Conservation (phyloP, 2,888 invertebrate species). For the Drosophila quasianomalipes region DNA sequence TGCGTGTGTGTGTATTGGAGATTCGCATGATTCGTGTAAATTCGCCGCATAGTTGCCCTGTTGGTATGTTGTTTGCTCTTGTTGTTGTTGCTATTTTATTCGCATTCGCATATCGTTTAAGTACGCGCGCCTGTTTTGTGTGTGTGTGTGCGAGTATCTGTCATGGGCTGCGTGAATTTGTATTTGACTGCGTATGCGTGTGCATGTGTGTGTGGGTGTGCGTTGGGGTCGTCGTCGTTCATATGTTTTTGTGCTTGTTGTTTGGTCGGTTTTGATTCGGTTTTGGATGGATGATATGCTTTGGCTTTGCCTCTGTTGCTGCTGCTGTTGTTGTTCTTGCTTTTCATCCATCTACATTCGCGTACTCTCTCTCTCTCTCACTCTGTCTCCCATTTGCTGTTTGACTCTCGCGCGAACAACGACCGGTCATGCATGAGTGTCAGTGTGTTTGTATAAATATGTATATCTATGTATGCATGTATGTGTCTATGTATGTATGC, state of each 20-base stretch:
- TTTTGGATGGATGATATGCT: conserved; percentile 83
- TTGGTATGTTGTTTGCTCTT: conserved; percentile 60
- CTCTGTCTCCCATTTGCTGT: conserved; percentile 40
- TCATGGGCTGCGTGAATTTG: conserved; percentile 37
- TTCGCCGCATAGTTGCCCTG: conserved; percentile 77
- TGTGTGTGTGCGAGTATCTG: conserved; percentile 36
- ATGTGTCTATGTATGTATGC: conserved; percentile 37
- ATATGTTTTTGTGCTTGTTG: conserved; percentile 72
- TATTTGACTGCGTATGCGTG: conserved; percentile 35
- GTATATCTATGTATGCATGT: conserved; percentile 25
- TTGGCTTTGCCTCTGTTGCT: conserved; percentile 54
- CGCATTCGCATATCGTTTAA: conserved; percentile 79
- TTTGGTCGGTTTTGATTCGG: conserved; percentile 83
- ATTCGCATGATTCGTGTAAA: conserved; percentile 83
- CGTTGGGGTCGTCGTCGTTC: conserved; percentile 66
- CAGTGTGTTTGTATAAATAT: conserved; percentile 27
- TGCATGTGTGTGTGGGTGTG: conserved; percentile 36
- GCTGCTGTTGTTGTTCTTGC: conserved; percentile 25
- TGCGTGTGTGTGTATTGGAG: conserved; percentile 63
- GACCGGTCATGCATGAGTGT: conserved; percentile 63
- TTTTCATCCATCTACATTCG: conserved; percentile 52
- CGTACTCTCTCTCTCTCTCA: conserved; percentile 36
- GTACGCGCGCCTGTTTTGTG: conserved; percentile 42
- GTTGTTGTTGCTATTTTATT: conserved; percentile 74
- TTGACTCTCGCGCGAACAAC: conserved; percentile 64